Evolutionary conservation across 2,113 vertebrate species (phyloP).

Genomic region (Semicossyphus pulcher): DNA sequence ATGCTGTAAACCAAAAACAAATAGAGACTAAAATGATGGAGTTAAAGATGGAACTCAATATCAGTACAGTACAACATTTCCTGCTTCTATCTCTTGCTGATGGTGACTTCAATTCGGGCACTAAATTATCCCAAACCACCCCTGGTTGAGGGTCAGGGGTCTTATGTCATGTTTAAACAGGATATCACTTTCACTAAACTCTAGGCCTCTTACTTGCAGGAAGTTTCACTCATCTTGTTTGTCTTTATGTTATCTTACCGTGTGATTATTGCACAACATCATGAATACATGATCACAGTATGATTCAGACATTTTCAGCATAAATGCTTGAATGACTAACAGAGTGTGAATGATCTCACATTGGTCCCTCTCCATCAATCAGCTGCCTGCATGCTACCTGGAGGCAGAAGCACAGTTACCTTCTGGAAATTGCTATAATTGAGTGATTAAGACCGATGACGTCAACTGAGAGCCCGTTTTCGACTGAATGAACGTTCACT

Average conservation of each 20-base stretch:
- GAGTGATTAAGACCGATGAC: slow-evolving; percentile 66
- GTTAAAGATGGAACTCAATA: too few relatives aligned
- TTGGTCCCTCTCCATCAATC: slow-evolving; percentile 42
- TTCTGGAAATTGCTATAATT: slow-evolving; percentile 61
- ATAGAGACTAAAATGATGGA: too few relatives aligned
- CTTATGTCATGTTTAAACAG: too few relatives aligned
- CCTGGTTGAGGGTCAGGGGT: too few relatives aligned
- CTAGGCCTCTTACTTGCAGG: background rate
- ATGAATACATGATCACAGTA: background rate
- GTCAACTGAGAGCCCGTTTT: slow-evolving; percentile 47
- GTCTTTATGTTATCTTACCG: background rate
- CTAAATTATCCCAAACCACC: too few relatives aligned
- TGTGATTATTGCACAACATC: background rate
- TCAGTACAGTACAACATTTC: too few relatives aligned
- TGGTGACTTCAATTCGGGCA: too few relatives aligned
- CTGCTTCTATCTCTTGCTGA: too few relatives aligned
- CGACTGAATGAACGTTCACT: slow-evolving; percentile 30
- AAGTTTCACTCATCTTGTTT: background rate
- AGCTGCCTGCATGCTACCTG: slow-evolving; percentile 45
- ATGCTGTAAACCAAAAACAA: too few relatives aligned
- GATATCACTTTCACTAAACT: too few relatives aligned
- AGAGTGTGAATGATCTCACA: slow-evolving; percentile 58
- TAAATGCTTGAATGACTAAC: slow-evolving; percentile 38
- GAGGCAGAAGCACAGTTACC: slow-evolving; percentile 44
- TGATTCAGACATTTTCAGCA: slow-evolving; percentile 37